Conservation (phyloP, 2,113 vertebrate genomes). For the Laticauda laticaudata region DNA sequence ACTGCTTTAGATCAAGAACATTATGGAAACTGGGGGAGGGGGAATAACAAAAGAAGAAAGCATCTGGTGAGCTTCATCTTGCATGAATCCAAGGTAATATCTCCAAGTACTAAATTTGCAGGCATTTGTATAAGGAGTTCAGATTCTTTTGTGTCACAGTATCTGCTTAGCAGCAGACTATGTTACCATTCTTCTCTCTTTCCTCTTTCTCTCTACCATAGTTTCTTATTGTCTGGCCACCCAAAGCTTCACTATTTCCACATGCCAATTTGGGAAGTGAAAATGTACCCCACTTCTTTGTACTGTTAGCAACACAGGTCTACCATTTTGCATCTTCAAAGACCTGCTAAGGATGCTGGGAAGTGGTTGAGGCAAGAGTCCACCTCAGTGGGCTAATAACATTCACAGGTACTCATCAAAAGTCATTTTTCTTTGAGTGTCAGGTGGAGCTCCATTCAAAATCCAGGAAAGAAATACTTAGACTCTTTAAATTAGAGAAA, state of each 20-base stretch:
- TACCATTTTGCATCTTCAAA: not conserved
- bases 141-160: not conserved
- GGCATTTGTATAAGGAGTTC: not conserved
- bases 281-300: not conserved
- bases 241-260: not conserved
- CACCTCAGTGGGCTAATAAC: not conserved
- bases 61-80: not conserved
- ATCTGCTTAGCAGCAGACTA: not conserved
- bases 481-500: too few relatives aligned
- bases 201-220: not conserved
- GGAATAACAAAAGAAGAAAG: not conserved
- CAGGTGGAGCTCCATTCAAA: too few relatives aligned
- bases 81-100: not conserved
- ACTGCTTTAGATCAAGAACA: not conserved
- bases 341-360: not conserved
- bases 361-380: not conserved
- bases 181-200: not conserved
- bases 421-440: not conserved
- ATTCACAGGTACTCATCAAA: not conserved
- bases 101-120: not conserved
- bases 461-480: too few relatives aligned
- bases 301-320: not conserved
- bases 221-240: not conserved
- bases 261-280: not conserved
- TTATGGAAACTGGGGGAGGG: not conserved